Conservation (phyloP, 2,113 vertebrate genomes). For the Pterocles gutturalis region DNA sequence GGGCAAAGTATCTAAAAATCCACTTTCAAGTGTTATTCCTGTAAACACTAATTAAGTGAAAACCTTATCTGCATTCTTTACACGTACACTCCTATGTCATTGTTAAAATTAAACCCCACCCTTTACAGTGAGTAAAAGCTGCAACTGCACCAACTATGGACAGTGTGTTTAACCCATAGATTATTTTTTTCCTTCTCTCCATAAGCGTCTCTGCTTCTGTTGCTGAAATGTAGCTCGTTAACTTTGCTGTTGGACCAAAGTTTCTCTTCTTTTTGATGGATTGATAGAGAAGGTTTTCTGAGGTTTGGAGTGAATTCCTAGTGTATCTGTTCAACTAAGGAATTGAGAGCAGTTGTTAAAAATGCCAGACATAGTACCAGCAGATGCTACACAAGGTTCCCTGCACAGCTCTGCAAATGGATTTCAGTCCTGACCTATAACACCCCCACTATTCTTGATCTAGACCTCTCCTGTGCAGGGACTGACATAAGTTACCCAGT, state of each 20-base stretch:
- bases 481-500: background rate
- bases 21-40: background rate
- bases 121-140: background rate
- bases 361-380: background rate
- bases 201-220: background rate
- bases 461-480: background rate
- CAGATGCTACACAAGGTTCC: background rate
- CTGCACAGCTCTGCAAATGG: background rate
- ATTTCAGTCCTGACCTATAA: constrained; percentile 1
- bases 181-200: background rate
- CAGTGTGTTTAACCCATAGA: background rate
- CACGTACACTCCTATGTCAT: background rate
- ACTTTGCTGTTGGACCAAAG: background rate
- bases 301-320: background rate
- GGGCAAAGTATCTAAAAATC: background rate
- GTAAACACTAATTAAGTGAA: background rate
- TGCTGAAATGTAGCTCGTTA: background rate
- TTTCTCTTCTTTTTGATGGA: background rate
- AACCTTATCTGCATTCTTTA: background rate
- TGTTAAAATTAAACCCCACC: background rate
- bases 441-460: background rate
- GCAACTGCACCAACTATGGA: background rate
- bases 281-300: background rate
- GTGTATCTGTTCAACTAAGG: background rate
- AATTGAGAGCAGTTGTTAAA: background rate